phyloP scores from a whole-genome alignment of 2,888 invertebrate species.

The Eupithecia insigniata region DNA sequence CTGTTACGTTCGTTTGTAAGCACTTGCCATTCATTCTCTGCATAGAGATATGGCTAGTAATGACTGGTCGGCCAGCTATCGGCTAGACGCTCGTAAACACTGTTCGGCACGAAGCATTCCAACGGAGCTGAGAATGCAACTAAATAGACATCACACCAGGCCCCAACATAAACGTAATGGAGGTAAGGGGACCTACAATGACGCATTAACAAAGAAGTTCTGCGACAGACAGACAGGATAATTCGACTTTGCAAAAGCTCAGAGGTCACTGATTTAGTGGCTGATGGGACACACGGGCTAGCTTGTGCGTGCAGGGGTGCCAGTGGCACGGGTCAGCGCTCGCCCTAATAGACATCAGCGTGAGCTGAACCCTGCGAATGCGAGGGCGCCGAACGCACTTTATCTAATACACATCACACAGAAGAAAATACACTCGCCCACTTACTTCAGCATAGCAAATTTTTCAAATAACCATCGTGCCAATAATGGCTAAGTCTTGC shows the following conservation, averaged over 20 bases:
- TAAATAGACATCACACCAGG: constrained; percentile 72
- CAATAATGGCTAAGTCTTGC: constrained; percentile 38
- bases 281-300: constrained; percentile 56
- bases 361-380: constrained; percentile 51
- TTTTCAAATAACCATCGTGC: constrained; percentile 13
- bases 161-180: constrained; percentile 52
- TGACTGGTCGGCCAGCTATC: constrained; percentile 76
- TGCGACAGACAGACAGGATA: constrained; percentile 50
- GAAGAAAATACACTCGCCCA: constrained; percentile 10
- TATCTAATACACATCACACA: constrained; percentile 17
- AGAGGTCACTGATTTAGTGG: constrained; percentile 69
- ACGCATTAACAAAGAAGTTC: constrained; percentile 49
- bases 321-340: constrained; percentile 70
- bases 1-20: constrained; percentile 71
- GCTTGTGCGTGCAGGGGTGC: constrained; percentile 56
- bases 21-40: constrained; percentile 78
- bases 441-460: constrained; percentile 9
- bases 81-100: constrained; percentile 79
- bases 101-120: constrained; percentile 74
- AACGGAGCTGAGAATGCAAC: constrained; percentile 71
- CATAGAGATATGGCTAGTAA: constrained; percentile 80
- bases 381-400: constrained; percentile 37
- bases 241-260: constrained; percentile 58
- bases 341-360: constrained; percentile 63
- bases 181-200: constrained; percentile 50